phyloP scores from a whole-genome alignment of 2,888 invertebrate genomes.

The Ypsolopha scabrella region DNA sequence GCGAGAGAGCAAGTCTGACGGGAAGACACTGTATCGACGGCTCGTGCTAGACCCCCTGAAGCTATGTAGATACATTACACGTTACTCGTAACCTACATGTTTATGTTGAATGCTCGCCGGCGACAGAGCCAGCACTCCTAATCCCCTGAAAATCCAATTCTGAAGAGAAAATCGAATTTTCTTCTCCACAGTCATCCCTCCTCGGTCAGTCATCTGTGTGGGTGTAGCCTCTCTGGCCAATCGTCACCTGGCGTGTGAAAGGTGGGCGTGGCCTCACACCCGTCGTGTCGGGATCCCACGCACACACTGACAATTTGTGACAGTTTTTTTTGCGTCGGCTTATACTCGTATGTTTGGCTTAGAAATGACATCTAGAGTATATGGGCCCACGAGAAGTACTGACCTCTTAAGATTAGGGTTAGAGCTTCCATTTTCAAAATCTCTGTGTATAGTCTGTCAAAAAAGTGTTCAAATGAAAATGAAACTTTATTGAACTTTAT shows the following conservation, averaged over 20 bases:
- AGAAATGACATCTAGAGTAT: too few relatives aligned
- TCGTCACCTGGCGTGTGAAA: constrained; percentile 65
- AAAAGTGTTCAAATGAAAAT: too few relatives aligned
- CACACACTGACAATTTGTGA: constrained; percentile 1
- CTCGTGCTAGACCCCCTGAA: too few relatives aligned
- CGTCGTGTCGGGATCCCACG: constrained; percentile 22
- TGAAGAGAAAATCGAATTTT: background rate
- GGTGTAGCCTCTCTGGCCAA: constrained; percentile 35
- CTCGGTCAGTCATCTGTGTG: background rate
- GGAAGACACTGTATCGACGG: too few relatives aligned
- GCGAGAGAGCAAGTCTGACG: too few relatives aligned
- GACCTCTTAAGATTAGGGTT: too few relatives aligned
- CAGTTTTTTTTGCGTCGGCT: background rate
- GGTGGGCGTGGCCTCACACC: constrained; percentile 57
- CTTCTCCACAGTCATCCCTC: background rate
- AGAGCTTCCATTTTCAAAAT: too few relatives aligned
- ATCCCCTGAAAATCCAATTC: background rate
- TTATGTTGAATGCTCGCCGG: too few relatives aligned
- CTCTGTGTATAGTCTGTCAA: too few relatives aligned
- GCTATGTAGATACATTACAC: too few relatives aligned
- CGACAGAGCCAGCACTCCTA: background rate
- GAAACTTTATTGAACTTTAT: too few relatives aligned
- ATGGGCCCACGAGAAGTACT: background rate
- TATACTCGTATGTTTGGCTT: background rate
- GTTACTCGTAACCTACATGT: too few relatives aligned